Evolutionary conservation across 1,140 invertebrate genomes (phyloP), one percentile per base, ranked within the genome.

Genomic region (Drosophila parabipectinata): DNA sequence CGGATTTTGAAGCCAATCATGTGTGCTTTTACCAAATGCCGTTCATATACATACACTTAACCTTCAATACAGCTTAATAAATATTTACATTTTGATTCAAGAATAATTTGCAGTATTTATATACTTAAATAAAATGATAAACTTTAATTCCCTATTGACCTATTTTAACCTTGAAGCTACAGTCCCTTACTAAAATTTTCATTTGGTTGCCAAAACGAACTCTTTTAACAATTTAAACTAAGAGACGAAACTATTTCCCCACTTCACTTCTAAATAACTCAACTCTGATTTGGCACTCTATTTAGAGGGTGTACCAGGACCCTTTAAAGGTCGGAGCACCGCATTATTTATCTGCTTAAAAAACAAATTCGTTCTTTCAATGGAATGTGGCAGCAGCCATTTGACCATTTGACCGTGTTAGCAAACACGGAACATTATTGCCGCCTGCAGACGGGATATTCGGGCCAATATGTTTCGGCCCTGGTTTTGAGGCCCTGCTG

Each of bases 381-480:
- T 24, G 54, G 41, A 69, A 68, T 52, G 62, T n/a, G 30, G 18
- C 51, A 24, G 15, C 53, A 37, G 51, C 63, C 21, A 39, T 69
- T 69, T 52, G 47, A 55, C n/a, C 47, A 41, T 53, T 53, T 37
- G 28, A 41, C 47, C 37, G 28, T 58, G 51, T 67, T 75, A 34
- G 56, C 63, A 74, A 80, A 84, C 37, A 80, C 51, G 15, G 26
- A 72, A 54, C 75, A 69, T 71, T 87, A 87, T 88, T 88, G 83
- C 78, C 62, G 78, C 82, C 78, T 69, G 63, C 45, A 79, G 82
- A 57, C 51, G 51, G 50, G 47, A 61, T 59, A 34, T 44, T 62
- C 52, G 50, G 32, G 54, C 58, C 74, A 85, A 87, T 85, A 81
- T 78, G 74, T 78, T 32, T 21, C 37, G 8, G 15, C 26, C 14